Base-by-base conservation (phyloP, 2,113 vertebrate species). In the Saimiri boliviensis region DNA sequence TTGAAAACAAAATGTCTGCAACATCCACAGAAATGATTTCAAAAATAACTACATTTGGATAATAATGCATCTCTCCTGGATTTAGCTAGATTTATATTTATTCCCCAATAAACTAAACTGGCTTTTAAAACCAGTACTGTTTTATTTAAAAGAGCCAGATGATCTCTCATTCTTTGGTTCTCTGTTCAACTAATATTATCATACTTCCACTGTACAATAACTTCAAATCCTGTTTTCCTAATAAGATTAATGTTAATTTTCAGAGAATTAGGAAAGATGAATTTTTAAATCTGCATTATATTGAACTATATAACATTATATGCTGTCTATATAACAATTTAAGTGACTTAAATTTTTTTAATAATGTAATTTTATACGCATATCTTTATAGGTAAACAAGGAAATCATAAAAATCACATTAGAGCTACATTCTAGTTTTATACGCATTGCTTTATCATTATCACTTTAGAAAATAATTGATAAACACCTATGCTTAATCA, bases 281-380 rank as follows among this genome's bases (percentile, higher is more conserved):
- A 86, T 56, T 68, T 52, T 52, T 52, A 16, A 52, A 52, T 52
- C 17, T 52, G 52, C 17, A 52, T 52, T 52, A 52, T 52, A 52
- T 52, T 52, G 52, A 52, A 52, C 52, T 52, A 52, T 17, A 52
- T 17, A 52, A 12, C 21, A 82, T 89, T 66, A 58, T 6, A 95
- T 47, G 45, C 14, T 82, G 1, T 83, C 6, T 86, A 71, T 4
- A 91, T 76, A 80, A 58, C 66, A 91, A 91, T 83, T 63, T 49
- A 90, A 76, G 30, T 66, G 60, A 93, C 17, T 86, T 56, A 47
- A 93, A 89, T n/a, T n/a, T 73, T 88, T 49, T 94, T 93, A 68
- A 9, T 25, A 76, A 47, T 49, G 35, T 73, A 86, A 89, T 88
- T 84, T 80, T 84, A 86, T 71, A 86, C 40, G 84, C 30, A 86